These are phyloP conservation scores for Trichomalopsis sarcophagae DNA, from an alignment of 1,140 invertebrate species.

Conservation along the genomic window DNA sequence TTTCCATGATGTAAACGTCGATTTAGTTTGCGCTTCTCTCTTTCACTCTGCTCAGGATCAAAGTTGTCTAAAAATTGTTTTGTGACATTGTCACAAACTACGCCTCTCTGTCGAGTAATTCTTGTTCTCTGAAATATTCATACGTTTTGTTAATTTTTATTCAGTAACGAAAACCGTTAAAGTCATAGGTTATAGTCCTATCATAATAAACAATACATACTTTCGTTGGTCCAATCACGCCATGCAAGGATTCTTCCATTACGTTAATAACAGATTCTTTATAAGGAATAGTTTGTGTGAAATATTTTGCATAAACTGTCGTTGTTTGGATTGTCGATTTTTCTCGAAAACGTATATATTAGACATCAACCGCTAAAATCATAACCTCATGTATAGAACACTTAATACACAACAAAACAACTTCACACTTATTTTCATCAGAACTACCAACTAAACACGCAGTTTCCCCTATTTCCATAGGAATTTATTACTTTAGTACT, in stretches of 20 bases:
- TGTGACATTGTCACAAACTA: slow-evolving; percentile 58
- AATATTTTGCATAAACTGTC: background rate
- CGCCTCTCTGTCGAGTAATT: slow-evolving; percentile 56
- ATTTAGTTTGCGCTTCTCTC: slow-evolving; percentile 71
- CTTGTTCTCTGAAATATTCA: slow-evolving; percentile 60
- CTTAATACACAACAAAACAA: background rate
- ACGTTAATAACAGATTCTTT: background rate
- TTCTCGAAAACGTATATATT: background rate
- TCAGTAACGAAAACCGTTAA: background rate
- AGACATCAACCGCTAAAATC: background rate
- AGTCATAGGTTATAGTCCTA: background rate
- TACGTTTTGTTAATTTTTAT: background rate
- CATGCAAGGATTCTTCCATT: slow-evolving; percentile 36
- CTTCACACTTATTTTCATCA: slow-evolving; percentile 14
- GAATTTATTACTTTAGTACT: background rate
- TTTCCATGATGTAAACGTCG: slow-evolving; percentile 65
- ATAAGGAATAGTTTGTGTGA: background rate
- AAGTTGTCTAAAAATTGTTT: slow-evolving; percentile 71
- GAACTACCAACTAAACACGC: background rate
- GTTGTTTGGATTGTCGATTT: background rate
- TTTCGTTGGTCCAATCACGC: slow-evolving; percentile 35
- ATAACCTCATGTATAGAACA: background rate
- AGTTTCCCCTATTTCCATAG: background rate
- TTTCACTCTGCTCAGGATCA: slow-evolving; percentile 71
- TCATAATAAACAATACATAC: slow-evolving; percentile 25